Evolutionary conservation across 2,797 vertebrate genomes (phyloP), one percentile per base, ranked within the genome.

Genomic region (Thripadectes ignobilis): DNA sequence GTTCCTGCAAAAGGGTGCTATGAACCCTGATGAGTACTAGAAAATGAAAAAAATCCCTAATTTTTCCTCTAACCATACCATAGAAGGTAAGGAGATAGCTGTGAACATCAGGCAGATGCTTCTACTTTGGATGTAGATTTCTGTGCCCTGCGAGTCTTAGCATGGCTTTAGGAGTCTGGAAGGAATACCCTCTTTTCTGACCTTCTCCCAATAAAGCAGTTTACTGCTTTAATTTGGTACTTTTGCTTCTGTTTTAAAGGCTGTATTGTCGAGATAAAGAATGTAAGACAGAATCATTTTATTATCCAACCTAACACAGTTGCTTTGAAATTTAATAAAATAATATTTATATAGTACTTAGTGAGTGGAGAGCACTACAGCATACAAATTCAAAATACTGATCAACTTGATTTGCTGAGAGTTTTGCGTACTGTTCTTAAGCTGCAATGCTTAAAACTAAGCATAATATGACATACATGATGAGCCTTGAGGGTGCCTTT

Each of bases 241-340:
- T 75, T 86, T 43, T 65, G 5, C 32, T 58, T 89, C 41, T 75
- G 18, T 90, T 93, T 90, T 78, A 81, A 75, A 82, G 85, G 24
- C 38, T 92, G 12, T 72, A 13, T 43, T 91, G 39, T 52, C 0
- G 0, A 84, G 38, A 57, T 46, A 78, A 92, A 85, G 30, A 49
- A 61, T 75, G 32, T 45, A 63, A 68, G 57, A 57, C 16, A 58
- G 27, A 59, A 45, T 32, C 23, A n/a, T 92, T 93, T 94, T 75
- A 84, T 90, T 95, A 84, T 84, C 39, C 32, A 6, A 27, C 79
- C 49, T 81, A 75, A 84, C 9, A 65, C 61, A 93, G 62, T 61
- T 91, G 34, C 66, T 95, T 94, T 78, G 69, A 82, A 89, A 92
- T 89, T 68, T 95, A 95, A 90, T 90, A 85, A 85, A 82, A 67